phyloP scores from a whole-genome alignment of 2,888 invertebrate genomes.

The Tetrapedia diversipes region DNA sequence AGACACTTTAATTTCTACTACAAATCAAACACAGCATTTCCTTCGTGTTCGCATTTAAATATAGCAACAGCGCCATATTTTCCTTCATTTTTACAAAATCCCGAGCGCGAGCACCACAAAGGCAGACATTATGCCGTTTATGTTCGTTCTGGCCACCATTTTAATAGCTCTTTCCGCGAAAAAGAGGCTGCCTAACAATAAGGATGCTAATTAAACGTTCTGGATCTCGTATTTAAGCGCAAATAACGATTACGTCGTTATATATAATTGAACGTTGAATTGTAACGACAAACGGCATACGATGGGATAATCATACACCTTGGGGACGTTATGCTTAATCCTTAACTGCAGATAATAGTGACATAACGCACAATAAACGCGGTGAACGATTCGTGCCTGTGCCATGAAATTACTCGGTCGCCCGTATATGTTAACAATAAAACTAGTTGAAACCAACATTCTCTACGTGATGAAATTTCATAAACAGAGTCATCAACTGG shows the following conservation, averaged over 20 bases:
- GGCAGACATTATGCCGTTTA: too few relatives aligned
- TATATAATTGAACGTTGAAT: constrained; percentile 67
- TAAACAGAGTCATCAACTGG: not conserved
- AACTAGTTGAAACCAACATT: constrained; percentile 4
- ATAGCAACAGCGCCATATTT: too few relatives aligned
- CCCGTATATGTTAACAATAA: constrained; percentile 60
- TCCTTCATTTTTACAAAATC: too few relatives aligned
- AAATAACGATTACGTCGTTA: constrained; percentile 62
- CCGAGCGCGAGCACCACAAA: too few relatives aligned
- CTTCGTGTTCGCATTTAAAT: too few relatives aligned
- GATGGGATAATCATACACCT: constrained; percentile 59
- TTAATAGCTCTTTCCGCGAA: constrained; percentile 55
- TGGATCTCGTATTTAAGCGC: constrained; percentile 53
- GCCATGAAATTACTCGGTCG: not conserved
- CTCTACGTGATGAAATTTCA: not conserved
- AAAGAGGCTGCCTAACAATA: constrained; percentile 48
- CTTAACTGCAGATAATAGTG: constrained; percentile 64
- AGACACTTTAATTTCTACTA: too few relatives aligned
- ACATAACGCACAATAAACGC: constrained; percentile 57
- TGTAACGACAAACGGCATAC: constrained; percentile 55
- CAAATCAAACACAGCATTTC: too few relatives aligned
- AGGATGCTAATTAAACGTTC: constrained; percentile 60
- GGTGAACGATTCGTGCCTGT: constrained; percentile 47
- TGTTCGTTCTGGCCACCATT: constrained; percentile 33
- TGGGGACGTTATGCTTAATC: constrained; percentile 56